Base-by-base conservation (phyloP, 2,113 vertebrate genomes). In the Grus americana region DNA sequence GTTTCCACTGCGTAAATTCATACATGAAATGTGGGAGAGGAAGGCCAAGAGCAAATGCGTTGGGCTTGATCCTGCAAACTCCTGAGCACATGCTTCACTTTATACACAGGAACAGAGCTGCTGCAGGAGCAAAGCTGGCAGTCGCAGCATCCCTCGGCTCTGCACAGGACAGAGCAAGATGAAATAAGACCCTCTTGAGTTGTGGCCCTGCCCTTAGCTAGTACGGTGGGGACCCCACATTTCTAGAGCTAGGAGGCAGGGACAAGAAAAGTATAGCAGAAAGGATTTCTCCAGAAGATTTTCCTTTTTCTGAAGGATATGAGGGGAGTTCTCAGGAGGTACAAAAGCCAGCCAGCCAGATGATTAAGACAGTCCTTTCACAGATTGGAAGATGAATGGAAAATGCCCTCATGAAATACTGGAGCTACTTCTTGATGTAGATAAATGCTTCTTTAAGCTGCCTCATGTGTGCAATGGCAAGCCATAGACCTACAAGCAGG, bases 211-310 rank as follows among this genome's bases (percentile, higher is more conserved):
- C 38, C 57, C 30, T 24, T 19, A 26, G 14, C 17, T 12, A 63
- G 36, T 4, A 7, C 2, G 1, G 18, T 19, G 42, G 23, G 40
- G 49, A 40, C 62, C 14, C 19, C 30, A 12, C 1, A 0, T 32
- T 65, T 55, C 71, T 49, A 10, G 30, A 72, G 47, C 24, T n/a
- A 16, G n/a, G 42, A 50, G 14, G 6, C 71, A 62, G 36, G 21
- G 17, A 46, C 1, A 0, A 62, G 42, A n/a, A 46, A 54, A 81
- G 11, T 30, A 12, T 10, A 11, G 11, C 12, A 32, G 42, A 44
- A 62, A 55, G 9, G 9, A 54, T 58, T 57, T 58, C 68, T 54
- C 68, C 49, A 24, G 23, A 49, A 42, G 12, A 18, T 65, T 54
- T 42, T 66, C 20, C n/a, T 61, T 8, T 76, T 81, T 82, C 15